Evolutionary conservation across 2,113 vertebrate species (phyloP).

Genomic region (Crotalus tigris): DNA sequence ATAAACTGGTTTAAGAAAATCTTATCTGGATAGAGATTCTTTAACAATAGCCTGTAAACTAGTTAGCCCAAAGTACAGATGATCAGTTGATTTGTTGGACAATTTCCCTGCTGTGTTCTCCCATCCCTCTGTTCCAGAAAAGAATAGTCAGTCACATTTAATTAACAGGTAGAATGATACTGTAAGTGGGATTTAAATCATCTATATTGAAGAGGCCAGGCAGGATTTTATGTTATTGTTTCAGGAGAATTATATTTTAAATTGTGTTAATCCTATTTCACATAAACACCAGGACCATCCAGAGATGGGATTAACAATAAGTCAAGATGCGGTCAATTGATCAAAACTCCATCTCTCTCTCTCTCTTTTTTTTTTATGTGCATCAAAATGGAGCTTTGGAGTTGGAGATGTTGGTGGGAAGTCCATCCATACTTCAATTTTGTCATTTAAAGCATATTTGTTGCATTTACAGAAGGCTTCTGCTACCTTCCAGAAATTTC

Average conservation of each 20-base stretch:
- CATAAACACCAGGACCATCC: neutral
- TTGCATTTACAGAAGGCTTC: neutral
- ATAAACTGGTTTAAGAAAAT: neutral
- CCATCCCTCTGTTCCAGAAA: neutral
- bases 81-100: neutral
- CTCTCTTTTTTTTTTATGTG: neutral
- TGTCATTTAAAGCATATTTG: neutral
- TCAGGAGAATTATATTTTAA: neutral
- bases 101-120: neutral
- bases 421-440: neutral
- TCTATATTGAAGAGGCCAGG: neutral
- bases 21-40: neutral
- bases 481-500: neutral
- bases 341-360: neutral
- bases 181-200: neutral
- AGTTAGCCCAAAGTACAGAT: neutral
- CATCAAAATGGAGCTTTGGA: neutral
- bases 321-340: neutral
- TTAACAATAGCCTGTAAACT: neutral
- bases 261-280: neutral
- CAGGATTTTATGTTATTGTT: neutral
- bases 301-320: neutral
- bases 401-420: neutral
- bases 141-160: neutral
- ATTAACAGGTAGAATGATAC: neutral